Conservation (phyloP, 23 tunicate species). For the Oikopleura albicans region DNA sequence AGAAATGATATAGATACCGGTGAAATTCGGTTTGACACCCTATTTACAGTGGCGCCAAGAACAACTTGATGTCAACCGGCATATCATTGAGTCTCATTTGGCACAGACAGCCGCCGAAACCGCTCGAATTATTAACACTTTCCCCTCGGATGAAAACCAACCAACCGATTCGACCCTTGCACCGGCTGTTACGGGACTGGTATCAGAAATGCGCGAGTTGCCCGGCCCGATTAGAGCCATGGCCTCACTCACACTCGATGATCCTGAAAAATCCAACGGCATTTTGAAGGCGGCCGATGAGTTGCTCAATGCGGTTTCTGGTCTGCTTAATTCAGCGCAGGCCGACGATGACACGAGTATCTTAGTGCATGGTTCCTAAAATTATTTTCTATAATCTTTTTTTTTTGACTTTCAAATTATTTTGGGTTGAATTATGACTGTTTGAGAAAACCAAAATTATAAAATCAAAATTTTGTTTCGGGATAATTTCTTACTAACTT, state of each 20-base stretch:
- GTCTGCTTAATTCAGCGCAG: conserved; percentile 53
- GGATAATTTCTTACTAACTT: too few relatives aligned
- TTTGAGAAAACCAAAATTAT: too few relatives aligned
- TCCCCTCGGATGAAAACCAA: background rate
- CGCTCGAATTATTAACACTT: background rate
- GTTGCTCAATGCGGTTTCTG: conserved; percentile 61
- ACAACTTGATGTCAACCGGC: background rate
- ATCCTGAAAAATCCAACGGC: conserved; percentile 27
- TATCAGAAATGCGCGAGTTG: conserved; percentile 30
- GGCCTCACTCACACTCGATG: conserved; percentile 70
- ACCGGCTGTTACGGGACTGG: background rate
- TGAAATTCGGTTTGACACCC: too few relatives aligned
- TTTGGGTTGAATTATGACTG: too few relatives aligned
- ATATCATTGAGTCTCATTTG: background rate
- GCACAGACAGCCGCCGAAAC: background rate
- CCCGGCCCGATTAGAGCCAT: conserved; percentile 48
- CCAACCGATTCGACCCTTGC: background rate
- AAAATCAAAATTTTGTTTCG: too few relatives aligned
- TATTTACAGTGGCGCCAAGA: background rate
- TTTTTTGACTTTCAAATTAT: too few relatives aligned
- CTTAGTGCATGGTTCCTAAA: too few relatives aligned
- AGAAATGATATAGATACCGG: too few relatives aligned
- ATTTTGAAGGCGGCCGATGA: conserved; percentile 88
- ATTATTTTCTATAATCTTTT: too few relatives aligned
- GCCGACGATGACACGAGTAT: conserved; percentile 20